These are phyloP conservation scores for Osmoderma eremita DNA, from an alignment of 2,888 invertebrate genomes.

Conservation along the genomic window DNA sequence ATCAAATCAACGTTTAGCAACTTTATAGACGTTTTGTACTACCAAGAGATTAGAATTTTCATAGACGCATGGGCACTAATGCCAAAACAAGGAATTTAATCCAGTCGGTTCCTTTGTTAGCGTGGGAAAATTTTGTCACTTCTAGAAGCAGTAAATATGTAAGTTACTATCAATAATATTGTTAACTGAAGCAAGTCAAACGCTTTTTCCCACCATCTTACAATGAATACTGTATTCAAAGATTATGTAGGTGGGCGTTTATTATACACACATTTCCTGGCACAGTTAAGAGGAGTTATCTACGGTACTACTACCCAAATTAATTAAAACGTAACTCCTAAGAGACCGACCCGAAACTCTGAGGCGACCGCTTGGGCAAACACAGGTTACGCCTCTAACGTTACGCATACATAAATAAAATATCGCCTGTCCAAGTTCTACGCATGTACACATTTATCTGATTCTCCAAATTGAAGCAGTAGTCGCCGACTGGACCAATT, in stretches of 20 bases:
- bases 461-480: constrained; percentile 30
- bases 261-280: constrained; percentile 4
- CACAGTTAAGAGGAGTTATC: constrained; percentile 18
- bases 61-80: no score
- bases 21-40: no score
- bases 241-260: constrained; percentile 6
- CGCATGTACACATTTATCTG: constrained; percentile 24
- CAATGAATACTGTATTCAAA: no score
- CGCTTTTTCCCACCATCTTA: neutral
- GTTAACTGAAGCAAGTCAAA: no score
- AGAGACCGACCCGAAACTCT: constrained; percentile 15
- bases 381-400: constrained; percentile 9
- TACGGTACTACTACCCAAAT: constrained; percentile 16
- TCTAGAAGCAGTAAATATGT: no score
- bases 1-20: no score
- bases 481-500: constrained; percentile 34
- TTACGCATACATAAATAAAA: constrained; percentile 27
- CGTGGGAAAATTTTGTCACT: no score
- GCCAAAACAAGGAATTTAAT: no score
- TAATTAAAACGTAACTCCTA: constrained; percentile 33
- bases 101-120: no score
- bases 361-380: constrained; percentile 20
- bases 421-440: constrained; percentile 30
- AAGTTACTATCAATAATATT: no score
- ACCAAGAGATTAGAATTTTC: no score